These are phyloP conservation scores for Ctenopoma multispine DNA, from an alignment of 2,797 vertebrate species.

Conservation along the genomic window DNA sequence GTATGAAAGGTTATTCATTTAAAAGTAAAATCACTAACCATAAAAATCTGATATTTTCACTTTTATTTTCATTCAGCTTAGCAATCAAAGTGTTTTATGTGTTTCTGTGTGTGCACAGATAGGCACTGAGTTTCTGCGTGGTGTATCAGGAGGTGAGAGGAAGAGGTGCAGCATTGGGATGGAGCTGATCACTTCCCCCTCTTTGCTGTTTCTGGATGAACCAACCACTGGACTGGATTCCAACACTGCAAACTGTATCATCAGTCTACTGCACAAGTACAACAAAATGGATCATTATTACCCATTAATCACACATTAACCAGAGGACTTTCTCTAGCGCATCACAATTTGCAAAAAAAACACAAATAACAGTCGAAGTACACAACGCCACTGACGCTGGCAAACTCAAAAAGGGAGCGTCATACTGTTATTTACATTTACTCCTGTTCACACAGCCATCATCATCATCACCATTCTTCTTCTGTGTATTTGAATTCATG, in stretches of 20 bases:
- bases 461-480: too few relatives aligned
- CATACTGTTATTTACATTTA: too few relatives aligned
- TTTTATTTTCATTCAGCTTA: too few relatives aligned
- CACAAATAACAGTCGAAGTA: slow-evolving; percentile 14
- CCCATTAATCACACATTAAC: neutral
- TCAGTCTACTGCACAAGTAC: slow-evolving; percentile 75
- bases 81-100: neutral
- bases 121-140: slow-evolving; percentile 85
- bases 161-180: slow-evolving; percentile 86
- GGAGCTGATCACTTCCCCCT: slow-evolving; percentile 84
- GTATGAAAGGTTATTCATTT: neutral
- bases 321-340: too few relatives aligned
- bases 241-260: slow-evolving; percentile 82
- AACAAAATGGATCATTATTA: neutral
- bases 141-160: slow-evolving; percentile 85
- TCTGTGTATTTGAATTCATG: neutral
- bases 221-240: slow-evolving; percentile 86
- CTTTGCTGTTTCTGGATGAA: slow-evolving; percentile 85
- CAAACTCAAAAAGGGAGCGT: neutral
- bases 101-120: slow-evolving; percentile 71
- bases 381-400: neutral
- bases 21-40: neutral
- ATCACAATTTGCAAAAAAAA: neutral
- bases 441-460: too few relatives aligned
- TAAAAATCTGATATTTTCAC: too few relatives aligned